These are phyloP conservation scores for Zeus faber DNA, from an alignment of 2,113 vertebrate genomes.

Conservation along the genomic window DNA sequence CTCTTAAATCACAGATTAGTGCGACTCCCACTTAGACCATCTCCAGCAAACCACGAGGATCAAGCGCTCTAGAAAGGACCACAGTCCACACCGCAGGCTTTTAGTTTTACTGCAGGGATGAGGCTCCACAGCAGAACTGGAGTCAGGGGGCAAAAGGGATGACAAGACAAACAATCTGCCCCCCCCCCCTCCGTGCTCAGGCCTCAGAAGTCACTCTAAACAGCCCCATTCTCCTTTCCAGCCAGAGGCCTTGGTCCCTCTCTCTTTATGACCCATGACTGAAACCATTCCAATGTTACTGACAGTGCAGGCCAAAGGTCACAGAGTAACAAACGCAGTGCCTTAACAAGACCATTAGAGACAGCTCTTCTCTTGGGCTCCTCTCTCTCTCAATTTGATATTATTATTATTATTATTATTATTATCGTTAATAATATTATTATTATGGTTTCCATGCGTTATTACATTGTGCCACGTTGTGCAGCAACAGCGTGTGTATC, in stretches of 20 bases:
- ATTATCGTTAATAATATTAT: too few species aligned
- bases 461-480: too few species aligned
- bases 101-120: not conserved
- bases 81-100: too few species aligned
- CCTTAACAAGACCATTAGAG: conserved; percentile 68
- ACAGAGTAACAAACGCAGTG: conserved; percentile 64
- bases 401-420: too few species aligned
- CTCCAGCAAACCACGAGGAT: not conserved
- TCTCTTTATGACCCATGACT: conserved; percentile 74
- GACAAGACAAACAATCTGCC: conserved; percentile 31
- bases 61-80: not conserved
- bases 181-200: conserved; percentile 33
- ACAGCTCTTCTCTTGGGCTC: conserved; percentile 29
- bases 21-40: not conserved
- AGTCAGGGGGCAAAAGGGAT: conserved; percentile 20
- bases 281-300: conserved; percentile 67
- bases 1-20: conserved; percentile 47
- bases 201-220: conserved; percentile 49
- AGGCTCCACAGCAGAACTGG: conserved; percentile 15
- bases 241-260: conserved; percentile 51
- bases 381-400: not conserved
- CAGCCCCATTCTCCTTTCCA: conserved; percentile 48
- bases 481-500: too few species aligned
- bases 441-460: too few species aligned
- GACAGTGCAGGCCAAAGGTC: conserved; percentile 66